phyloP scores from a whole-genome alignment of 2,113 vertebrate genomes.

The Crotalus helleri region DNA sequence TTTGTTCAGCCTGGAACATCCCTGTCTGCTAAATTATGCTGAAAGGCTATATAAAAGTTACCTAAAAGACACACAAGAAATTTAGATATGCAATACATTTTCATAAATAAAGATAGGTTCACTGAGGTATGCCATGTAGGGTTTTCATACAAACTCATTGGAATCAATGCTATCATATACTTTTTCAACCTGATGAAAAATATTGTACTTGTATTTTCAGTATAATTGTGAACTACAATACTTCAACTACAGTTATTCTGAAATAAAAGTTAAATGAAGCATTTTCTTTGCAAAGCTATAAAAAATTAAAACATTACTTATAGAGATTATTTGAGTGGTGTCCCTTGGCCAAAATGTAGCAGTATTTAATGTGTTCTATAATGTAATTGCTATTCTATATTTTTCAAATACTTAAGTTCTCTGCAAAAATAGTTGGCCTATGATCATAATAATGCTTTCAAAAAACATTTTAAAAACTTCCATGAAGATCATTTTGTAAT shows the following conservation, averaged over 20 bases:
- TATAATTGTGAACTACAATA: neutral
- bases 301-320: neutral
- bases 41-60: slow-evolving; percentile 36
- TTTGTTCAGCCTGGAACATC: neutral
- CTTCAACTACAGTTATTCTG: neutral
- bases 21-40: slow-evolving; percentile 25
- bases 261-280: neutral
- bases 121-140: neutral
- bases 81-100: slow-evolving; percentile 32
- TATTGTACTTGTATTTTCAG: neutral
- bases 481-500: neutral
- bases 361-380: neutral
- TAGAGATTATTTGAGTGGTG: neutral
- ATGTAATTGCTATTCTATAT: neutral
- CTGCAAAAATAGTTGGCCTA: neutral
- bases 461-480: neutral
- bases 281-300: neutral
- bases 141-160: slow-evolving; percentile 17
- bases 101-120: slow-evolving; percentile 4
- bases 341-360: neutral
- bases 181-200: neutral
- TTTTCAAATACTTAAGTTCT: neutral
- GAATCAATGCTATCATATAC: neutral
- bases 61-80: slow-evolving; percentile 12
- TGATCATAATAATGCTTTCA: neutral